These are phyloP conservation scores for Drosophila baimaii DNA, from an alignment of 1,140 invertebrate species.

Conservation along the genomic window DNA sequence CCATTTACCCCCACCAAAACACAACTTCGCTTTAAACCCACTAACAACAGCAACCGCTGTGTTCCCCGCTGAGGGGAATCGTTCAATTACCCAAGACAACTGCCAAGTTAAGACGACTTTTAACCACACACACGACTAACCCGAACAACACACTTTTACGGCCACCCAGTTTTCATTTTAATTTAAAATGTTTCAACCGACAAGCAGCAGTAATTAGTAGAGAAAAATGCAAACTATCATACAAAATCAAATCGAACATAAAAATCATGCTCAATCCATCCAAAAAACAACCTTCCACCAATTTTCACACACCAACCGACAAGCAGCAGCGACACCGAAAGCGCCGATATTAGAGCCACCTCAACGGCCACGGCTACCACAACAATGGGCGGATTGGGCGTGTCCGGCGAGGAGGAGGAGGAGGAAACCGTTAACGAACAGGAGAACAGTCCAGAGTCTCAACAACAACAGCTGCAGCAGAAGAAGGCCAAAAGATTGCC, in stretches of 20 bases:
- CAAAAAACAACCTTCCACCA: constrained; percentile 39
- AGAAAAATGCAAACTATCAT: constrained; percentile 26
- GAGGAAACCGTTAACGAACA: constrained; percentile 28
- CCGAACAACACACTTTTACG: constrained; percentile 17
- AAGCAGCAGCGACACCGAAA: constrained; percentile 85
- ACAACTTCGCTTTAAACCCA: constrained; percentile 30
- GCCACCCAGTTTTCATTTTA: constrained; percentile 15
- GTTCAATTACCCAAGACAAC: neutral
- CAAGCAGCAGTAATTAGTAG: constrained; percentile 65
- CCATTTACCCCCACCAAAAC: constrained; percentile 26
- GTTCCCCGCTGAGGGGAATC: no score
- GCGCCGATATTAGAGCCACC: constrained; percentile 84
- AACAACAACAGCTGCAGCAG: constrained; percentile 34
- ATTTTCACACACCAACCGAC: constrained; percentile 61
- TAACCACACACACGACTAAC: constrained; percentile 35
- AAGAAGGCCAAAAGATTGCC: constrained; percentile 74
- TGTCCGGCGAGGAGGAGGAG: constrained; percentile 40
- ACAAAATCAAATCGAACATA: constrained; percentile 32
- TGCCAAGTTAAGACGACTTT: constrained; percentile 3
- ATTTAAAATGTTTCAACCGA: constrained; percentile 61
- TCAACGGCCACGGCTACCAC: constrained; percentile 70
- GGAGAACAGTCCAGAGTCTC: constrained; percentile 11
- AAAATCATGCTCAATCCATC: constrained; percentile 51
- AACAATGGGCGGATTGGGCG: constrained; percentile 50
- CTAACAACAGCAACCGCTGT: constrained; percentile 41